A percentile compares a stretch with the other conserved stretches of the same genome.
phyloP scores from a whole-genome alignment of 2,888 invertebrate species.

The Hydrotaea diabolus region DNA sequence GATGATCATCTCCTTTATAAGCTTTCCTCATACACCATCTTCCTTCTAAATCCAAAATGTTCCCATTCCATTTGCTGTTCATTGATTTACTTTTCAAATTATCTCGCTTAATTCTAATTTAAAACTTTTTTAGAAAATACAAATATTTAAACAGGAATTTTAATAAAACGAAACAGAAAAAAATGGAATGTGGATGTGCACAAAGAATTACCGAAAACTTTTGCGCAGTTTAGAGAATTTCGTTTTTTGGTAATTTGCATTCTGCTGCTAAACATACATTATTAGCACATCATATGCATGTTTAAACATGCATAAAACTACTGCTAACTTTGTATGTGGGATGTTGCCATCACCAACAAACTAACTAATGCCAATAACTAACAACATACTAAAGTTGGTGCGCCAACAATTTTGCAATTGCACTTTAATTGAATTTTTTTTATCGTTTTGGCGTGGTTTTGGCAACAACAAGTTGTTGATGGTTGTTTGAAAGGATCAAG shows the following conservation, averaged over 20 bases:
- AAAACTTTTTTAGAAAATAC: not conserved
- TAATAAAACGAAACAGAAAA: no score
- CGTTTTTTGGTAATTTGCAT: not conserved
- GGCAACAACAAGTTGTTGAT: conserved; percentile 1
- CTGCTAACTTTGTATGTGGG: conserved; percentile 10
- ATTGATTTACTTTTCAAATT: not conserved
- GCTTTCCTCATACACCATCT: no score
- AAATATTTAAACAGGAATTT: not conserved
- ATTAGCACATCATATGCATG: conserved; percentile 59
- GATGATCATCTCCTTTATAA: no score
- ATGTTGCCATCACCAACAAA: no score
- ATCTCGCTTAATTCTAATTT: not conserved
- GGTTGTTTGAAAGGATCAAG: no score
- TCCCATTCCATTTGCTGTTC: no score
- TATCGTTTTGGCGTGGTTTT: conserved; percentile 15
- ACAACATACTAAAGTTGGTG: conserved; percentile 32
- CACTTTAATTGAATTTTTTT: conserved; percentile 59
- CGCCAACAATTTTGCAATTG: conserved; percentile 56
- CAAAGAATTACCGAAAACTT: not conserved
- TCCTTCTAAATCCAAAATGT: no score
- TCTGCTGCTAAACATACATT: conserved; percentile 8
- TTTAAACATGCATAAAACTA: conserved; percentile 54
- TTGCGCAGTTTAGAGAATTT: not conserved
- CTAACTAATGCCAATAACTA: conserved; percentile 26
- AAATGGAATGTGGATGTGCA: not conserved